phyloP scores from a whole-genome alignment of 2,113 vertebrate species.

The Nestor notabilis region DNA sequence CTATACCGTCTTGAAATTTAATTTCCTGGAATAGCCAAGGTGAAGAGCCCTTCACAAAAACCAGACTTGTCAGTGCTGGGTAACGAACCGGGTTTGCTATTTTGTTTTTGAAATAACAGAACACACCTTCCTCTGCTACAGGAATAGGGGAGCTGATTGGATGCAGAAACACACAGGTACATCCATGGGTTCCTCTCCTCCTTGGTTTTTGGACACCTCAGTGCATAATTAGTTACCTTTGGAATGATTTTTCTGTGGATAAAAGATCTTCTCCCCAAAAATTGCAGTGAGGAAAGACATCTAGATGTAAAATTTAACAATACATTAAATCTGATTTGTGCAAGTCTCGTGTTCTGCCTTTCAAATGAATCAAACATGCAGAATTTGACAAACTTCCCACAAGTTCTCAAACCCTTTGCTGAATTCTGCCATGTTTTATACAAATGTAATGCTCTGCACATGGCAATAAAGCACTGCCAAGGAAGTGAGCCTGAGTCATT shows the following conservation, averaged over 20 bases:
- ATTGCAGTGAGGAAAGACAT: neutral
- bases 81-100: neutral
- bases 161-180: neutral
- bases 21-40: constrained; percentile 14
- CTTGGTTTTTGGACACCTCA: neutral
- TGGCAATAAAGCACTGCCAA: neutral
- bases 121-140: neutral
- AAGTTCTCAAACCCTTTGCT: neutral
- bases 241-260: neutral
- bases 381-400: neutral
- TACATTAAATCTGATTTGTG: neutral
- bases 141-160: neutral
- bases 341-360: neutral
- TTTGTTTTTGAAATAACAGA: constrained; percentile 52
- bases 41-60: neutral
- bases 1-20: neutral
- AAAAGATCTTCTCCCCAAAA: neutral
- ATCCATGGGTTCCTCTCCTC: neutral
- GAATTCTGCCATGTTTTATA: neutral
- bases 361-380: neutral
- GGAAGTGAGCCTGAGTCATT: neutral
- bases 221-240: neutral
- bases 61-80: neutral
- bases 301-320: neutral
- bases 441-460: neutral